Evolutionary conservation across 2,888 invertebrate genomes (phyloP).

Genomic region (Drosophila ezoana): DNA sequence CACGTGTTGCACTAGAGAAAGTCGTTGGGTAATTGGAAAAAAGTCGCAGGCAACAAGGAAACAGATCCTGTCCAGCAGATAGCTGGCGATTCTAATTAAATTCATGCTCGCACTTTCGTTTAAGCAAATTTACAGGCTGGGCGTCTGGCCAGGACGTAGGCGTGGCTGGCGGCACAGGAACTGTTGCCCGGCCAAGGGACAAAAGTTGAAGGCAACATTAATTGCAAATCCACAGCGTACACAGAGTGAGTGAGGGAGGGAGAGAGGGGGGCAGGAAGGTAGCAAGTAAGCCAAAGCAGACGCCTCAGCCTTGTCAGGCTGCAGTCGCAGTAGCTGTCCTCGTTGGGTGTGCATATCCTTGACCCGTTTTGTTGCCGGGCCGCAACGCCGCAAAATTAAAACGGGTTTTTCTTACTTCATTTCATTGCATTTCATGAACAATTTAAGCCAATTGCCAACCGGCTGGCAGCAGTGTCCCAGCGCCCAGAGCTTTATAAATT

Average conservation of each 20-base stretch:
- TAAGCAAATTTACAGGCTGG: constrained; percentile 74
- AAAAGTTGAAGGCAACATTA: constrained; percentile 81
- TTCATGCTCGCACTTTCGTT: constrained; percentile 76
- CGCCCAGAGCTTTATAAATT: constrained; percentile 68
- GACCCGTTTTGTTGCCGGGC: constrained; percentile 66
- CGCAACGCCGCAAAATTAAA: constrained; percentile 76
- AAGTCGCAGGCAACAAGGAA: constrained; percentile 21
- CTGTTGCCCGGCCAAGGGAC: constrained; percentile 50
- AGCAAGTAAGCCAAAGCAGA: constrained; percentile 10
- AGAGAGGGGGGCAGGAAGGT: background rate
- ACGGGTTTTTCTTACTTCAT: constrained; percentile 79
- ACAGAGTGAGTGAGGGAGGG: constrained; percentile 13
- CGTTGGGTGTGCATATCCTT: constrained; percentile 64
- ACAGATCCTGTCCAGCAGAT: constrained; percentile 59
- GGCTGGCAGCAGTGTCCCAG: constrained; percentile 58
- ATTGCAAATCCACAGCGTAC: constrained; percentile 75
- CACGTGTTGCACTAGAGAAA: constrained; percentile 59
- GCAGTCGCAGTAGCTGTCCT: constrained; percentile 50
- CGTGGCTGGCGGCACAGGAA: constrained; percentile 22
- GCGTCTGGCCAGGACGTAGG: constrained; percentile 17
- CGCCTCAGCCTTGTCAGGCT: constrained; percentile 56
- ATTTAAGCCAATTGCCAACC: constrained; percentile 78
- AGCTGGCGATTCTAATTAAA: constrained; percentile 75
- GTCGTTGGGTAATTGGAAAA: constrained; percentile 54
- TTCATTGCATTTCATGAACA: constrained; percentile 81